A percentile compares a stretch with the other conserved stretches of the same genome.
Evolutionary conservation across 1,140 invertebrate species (phyloP).

Genomic region (Drosophila saltans): DNA sequence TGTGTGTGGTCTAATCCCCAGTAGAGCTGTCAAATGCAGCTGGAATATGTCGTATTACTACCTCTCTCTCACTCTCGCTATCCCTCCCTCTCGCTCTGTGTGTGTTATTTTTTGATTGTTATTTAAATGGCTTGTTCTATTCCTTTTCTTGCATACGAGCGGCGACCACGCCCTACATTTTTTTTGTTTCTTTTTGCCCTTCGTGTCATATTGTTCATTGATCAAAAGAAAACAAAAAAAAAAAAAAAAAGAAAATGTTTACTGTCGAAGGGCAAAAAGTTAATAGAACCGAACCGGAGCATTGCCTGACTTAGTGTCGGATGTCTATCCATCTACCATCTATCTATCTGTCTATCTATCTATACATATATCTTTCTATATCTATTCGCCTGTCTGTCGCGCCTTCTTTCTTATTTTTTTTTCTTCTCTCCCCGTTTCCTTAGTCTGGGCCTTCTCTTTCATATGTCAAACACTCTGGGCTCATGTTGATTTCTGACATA

Average conservation of each 20-base stretch:
- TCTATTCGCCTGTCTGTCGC: constrained; percentile 40
- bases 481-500: constrained; percentile 81
- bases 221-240: background rate
- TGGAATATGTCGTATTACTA: constrained; percentile 20
- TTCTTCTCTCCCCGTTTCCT: background rate
- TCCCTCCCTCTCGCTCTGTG: constrained; percentile 12
- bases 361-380: constrained; percentile 15
- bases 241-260: background rate
- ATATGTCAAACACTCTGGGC: constrained; percentile 48
- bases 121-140: constrained; percentile 33
- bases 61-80: background rate
- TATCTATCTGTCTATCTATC: constrained; percentile 16
- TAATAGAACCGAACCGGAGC: constrained; percentile 39
- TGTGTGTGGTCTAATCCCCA: constrained; percentile 9
- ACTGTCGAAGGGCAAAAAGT: constrained; percentile 39
- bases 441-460: background rate
- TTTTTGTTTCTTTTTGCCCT: constrained; percentile 4
- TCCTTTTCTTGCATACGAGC: constrained; percentile 47
- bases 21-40: constrained; percentile 47
- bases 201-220: constrained; percentile 37
- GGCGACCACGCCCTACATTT: constrained; percentile 32
- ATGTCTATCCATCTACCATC: constrained; percentile 58
- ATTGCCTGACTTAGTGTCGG: constrained; percentile 54
- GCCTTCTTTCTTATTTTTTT: constrained; percentile 20
- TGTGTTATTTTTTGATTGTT: constrained; percentile 53